Evolutionary conservation across 2,888 invertebrate genomes (phyloP), one percentile per base, ranked within the genome.

Genomic region (Drymonia ruficornis): DNA sequence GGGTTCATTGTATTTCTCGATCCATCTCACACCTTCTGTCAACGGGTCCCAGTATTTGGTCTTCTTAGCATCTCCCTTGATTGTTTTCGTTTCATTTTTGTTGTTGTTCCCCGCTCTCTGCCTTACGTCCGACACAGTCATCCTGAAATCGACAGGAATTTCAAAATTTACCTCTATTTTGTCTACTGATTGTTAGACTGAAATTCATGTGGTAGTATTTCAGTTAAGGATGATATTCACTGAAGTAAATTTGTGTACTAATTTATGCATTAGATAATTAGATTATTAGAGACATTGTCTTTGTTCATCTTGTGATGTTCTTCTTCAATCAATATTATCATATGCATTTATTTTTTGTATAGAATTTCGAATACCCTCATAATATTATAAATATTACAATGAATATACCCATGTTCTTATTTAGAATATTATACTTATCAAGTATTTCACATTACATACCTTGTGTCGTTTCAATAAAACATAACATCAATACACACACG

Each of bases 1-100:
- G 1, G 81, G 80, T 0, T 90, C 89, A 15, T 91, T 86, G 66
- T 95, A 94, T 50, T 89, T 93, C 65, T 95, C 95, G 1, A 94
- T 89, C 95, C 95, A 95, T 61, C 89, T 93, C 0, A 95, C 93
- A 0, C 94, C 93, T 6, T 92, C 91, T 59, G 67, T 91, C 73
- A 95, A 81, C 0, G 94, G 94, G 63, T 95, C 91, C 88, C 89
- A 90, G 44, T 84, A 76, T 50, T 75, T 85, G 0, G 76, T 53
- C 23, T 75, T 80, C n/a, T 57, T 28, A 1, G 18, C 7, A 11
- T 65, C 53, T 13, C 62, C 58, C 23, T 52, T 42, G 6, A 65
- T 51, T 16, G 53, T 47, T 29, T 65, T 56, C 0, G 43, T 43
- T 29, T 54, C 56, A 6, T 45, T 46, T 8, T 63, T 53, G 8